Evolutionary conservation across 2,797 vertebrate species (phyloP).

Genomic region (Perodicticus potto): DNA sequence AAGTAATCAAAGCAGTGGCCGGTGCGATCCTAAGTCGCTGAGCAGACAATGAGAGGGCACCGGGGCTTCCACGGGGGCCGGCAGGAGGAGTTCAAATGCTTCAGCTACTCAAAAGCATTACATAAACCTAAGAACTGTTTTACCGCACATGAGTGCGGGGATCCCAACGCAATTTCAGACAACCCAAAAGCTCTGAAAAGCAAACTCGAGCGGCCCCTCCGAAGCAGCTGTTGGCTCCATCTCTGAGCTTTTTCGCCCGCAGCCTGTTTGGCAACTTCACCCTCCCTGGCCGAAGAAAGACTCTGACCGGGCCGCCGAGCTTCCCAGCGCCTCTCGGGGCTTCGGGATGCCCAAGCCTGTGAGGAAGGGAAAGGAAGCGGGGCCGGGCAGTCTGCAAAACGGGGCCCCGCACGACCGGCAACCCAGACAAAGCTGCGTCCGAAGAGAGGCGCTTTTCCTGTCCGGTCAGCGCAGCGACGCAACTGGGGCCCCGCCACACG

Average conservation of each 20-base stretch:
- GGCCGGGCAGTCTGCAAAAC: background rate
- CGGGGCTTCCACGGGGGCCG: conserved; percentile 22
- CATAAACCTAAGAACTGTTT: background rate
- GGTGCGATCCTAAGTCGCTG: conserved; percentile 30
- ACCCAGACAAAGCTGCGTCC: conserved; percentile 74
- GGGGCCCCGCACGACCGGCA: conserved; percentile 41
- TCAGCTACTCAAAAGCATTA: background rate
- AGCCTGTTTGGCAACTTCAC: conserved; percentile 67
- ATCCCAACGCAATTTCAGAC: conserved; percentile 1
- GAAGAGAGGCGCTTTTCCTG: background rate
- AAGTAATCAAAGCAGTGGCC: conserved; percentile 65
- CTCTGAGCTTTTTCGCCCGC: background rate
- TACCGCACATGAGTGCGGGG: background rate
- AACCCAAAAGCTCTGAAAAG: background rate
- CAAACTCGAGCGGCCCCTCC: conserved; percentile 6
- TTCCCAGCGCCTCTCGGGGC: background rate
- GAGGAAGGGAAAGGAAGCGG: background rate
- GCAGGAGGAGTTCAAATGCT: background rate
- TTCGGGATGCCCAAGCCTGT: background rate
- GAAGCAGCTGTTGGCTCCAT: conserved; percentile 40
- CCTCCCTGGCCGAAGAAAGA: background rate
- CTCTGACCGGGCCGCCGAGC: background rate
- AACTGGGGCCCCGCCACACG: conserved; percentile 50
- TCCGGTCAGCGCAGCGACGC: background rate
- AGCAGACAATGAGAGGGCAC: conserved; percentile 70